Base-by-base conservation (phyloP, 2,797 vertebrate species). In the Coilia nasus region DNA sequence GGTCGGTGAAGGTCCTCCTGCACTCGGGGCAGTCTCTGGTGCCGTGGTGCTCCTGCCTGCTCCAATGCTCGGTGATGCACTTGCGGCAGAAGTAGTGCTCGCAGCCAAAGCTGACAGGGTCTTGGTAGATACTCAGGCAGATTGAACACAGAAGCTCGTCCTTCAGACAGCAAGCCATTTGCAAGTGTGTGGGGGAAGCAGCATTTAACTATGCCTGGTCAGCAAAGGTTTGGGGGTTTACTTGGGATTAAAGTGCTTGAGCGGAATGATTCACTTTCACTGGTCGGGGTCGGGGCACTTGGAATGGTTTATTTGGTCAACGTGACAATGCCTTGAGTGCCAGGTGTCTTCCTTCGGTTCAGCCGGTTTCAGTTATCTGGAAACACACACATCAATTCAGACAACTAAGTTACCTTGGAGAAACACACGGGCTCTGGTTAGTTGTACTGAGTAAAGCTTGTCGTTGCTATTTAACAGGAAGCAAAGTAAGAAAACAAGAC, bases 11-110 rank as follows among this genome's bases (percentile, higher is more conserved):
- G 91, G 96, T 97, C 88, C 98, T 95, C 41, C 98, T 96, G 93
- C 98, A 99, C 96, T 99, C 98, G 0, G 98, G 98, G 91, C 98
- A 99, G 92, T 99, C 98, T 6, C 97, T 94, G 1, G 94, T 90
- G 46, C 96, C 97, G 94, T 97, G 97, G 0, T 92, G 96, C 90
- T 99, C 97, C 93, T 98, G 98, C 57, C 98, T 93, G 93, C 97
- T 97, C 98, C 98, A 99, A 93, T 99, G 98, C 93, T 99, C 98
- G 0, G 97, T 97, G 94, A 99, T 99, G 93, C 98, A 99, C 92
- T 97, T 97, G 35, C 98, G 96, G 92, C 98, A 99, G 95, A 99
- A 99, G 94, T 98, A 98, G 93, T 99, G 98, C 94, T 99, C 98
- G 0, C 98, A 99, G 89, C 98, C 97, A 11, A 99, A 97, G 92